Evolutionary conservation across 1,140 invertebrate genomes (phyloP).

Genomic region (Drosophila erecta): DNA sequence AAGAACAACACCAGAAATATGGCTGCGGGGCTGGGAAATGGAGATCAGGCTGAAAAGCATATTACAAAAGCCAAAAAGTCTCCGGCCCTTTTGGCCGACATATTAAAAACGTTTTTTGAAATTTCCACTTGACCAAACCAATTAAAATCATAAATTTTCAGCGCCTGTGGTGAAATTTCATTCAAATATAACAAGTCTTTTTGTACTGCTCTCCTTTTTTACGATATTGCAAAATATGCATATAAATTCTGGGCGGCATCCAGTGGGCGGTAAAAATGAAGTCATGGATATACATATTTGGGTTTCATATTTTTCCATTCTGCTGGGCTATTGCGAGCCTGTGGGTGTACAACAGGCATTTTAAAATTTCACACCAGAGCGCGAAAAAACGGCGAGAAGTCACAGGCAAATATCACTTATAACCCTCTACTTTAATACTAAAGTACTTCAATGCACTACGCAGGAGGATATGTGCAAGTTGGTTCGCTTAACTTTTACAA

Average conservation of each 20-base stretch:
- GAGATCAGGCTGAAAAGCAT: constrained; percentile 32
- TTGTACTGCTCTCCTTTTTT: constrained; percentile 12
- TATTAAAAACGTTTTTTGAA: constrained; percentile 68
- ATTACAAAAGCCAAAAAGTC: constrained; percentile 57
- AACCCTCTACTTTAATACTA: background rate
- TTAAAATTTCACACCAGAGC: constrained; percentile 53
- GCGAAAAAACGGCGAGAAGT: constrained; percentile 43
- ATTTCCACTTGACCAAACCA: constrained; percentile 79
- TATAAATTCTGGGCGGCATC: constrained; percentile 28
- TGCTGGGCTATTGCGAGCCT: constrained; percentile 21
- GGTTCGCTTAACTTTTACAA: no score
- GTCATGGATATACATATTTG: constrained; percentile 35
- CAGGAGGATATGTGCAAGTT: no score
- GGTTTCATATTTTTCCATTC: constrained; percentile 56
- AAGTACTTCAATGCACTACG: no score
- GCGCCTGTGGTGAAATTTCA: constrained; percentile 63
- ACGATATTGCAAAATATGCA: constrained; percentile 46
- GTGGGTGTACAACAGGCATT: constrained; percentile 14
- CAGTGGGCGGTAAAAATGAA: constrained; percentile 7
- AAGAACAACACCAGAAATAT: constrained; percentile 35
- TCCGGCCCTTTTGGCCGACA: constrained; percentile 41
- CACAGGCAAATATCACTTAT: constrained; percentile 26
- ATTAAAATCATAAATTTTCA: constrained; percentile 81
- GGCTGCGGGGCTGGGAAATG: constrained; percentile 6
- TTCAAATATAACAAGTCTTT: constrained; percentile 65